These are phyloP conservation scores for Carpatolechia fugitivella DNA, from an alignment of 2,888 invertebrate species.

Conservation along the genomic window DNA sequence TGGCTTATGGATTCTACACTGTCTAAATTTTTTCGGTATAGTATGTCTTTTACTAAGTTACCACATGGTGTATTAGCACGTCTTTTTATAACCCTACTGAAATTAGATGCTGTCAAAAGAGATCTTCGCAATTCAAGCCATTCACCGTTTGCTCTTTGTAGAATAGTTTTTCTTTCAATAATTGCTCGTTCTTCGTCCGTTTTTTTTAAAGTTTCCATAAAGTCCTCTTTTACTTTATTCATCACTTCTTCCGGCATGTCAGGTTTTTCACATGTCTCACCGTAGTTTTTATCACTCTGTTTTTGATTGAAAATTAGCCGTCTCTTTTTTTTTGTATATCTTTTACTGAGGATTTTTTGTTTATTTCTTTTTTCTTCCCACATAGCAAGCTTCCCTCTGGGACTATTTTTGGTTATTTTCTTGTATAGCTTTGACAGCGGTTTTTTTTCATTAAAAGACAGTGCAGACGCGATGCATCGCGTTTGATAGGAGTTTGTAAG, in stretches of 20 bases:
- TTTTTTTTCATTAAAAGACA: constrained; percentile 29
- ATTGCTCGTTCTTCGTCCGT: no score
- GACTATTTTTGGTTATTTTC: constrained; percentile 11
- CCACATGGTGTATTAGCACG: constrained; percentile 4
- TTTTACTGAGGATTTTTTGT: constrained; percentile 18
- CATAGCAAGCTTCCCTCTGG: constrained; percentile 15
- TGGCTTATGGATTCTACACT: constrained; percentile 18
- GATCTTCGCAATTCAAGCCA: no score
- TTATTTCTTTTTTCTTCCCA: constrained; percentile 21
- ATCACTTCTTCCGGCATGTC: no score
- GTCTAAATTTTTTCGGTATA: constrained; percentile 23
- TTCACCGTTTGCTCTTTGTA: no score
- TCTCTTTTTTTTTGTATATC: constrained; percentile 21
- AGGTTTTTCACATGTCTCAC: no score
- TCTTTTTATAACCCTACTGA: constrained; percentile 22
- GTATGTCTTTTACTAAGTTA: constrained; percentile 26
- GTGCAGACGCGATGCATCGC: constrained; percentile 33
- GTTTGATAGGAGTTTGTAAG: constrained; percentile 29
- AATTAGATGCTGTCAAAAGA: constrained; percentile 27
- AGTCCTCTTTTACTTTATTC: no score
- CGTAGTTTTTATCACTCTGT: no score
- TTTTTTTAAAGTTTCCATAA: no score
- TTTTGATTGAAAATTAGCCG: no score
- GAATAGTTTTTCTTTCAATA: no score
- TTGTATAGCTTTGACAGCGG: neutral